These are phyloP conservation scores for Dryobota labecula DNA, from an alignment of 2,888 invertebrate species.

Conservation along the genomic window DNA sequence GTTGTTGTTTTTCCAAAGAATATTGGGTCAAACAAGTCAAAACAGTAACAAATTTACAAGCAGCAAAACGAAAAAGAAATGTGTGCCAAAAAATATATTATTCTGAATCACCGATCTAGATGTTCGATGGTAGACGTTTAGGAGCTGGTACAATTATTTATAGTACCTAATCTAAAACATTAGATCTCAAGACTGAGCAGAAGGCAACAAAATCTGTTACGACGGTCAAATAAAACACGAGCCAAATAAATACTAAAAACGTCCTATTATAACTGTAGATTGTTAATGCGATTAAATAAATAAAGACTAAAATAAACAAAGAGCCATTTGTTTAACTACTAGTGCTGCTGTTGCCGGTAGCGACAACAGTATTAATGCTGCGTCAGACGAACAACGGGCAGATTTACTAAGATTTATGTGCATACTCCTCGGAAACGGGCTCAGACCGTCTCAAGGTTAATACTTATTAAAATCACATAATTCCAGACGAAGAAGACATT, in stretches of 20 bases:
- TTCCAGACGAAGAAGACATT: conserved; percentile 38
- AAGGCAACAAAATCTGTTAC: conserved; percentile 30
- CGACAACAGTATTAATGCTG: conserved; percentile 68
- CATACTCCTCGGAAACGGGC: conserved; percentile 74
- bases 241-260: conserved; percentile 49
- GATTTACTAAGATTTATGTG: conserved; percentile 82
- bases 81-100: conserved; percentile 21
- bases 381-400: conserved; percentile 72
- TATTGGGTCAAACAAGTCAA: conserved; percentile 5
- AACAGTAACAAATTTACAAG: conserved; percentile 13
- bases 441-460: conserved; percentile 78
- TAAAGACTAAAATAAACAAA: conserved; percentile 61
- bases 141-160: conserved; percentile 28
- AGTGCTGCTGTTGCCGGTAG: conserved; percentile 66
- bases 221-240: conserved; percentile 30
- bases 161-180: conserved; percentile 34
- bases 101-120: conserved; percentile 44
- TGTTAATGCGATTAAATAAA: conserved; percentile 58
- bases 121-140: conserved; percentile 32
- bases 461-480: conserved; percentile 64
- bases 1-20: background rate
- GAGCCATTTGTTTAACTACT: conserved; percentile 59
- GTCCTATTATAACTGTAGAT: conserved; percentile 55
- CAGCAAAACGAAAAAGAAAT: conserved; percentile 28
- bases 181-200: conserved; percentile 16